Percentiles rank a stretch among this genome's conserved stretches.
Conservation (phyloP, 1,140 invertebrate genomes). For the Tetramorium parvispinum region DNA sequence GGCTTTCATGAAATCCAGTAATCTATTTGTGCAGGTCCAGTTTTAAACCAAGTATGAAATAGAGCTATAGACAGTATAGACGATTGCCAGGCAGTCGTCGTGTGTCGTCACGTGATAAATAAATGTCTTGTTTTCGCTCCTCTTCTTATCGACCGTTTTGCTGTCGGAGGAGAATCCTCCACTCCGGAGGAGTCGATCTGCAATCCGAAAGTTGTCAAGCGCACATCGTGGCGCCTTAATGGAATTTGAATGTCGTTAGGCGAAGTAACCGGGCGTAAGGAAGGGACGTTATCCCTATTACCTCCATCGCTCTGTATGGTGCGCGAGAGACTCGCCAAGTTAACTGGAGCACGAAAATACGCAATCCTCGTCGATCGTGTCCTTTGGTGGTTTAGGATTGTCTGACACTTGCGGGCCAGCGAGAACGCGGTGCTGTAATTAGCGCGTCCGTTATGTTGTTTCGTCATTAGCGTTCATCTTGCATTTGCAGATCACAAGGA, state of each 20-base stretch:
- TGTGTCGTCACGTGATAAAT: neutral
- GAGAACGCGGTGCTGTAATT: slow-evolving; percentile 1
- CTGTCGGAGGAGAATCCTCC: slow-evolving; percentile 17
- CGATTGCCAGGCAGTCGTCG: neutral
- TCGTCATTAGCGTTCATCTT: neutral
- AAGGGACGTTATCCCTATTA: slow-evolving; percentile 80
- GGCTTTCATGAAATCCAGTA: neutral
- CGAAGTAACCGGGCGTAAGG: slow-evolving; percentile 82
- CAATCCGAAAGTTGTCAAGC: slow-evolving; percentile 75
- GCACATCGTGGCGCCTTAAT: slow-evolving; percentile 80
- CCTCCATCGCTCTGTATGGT: slow-evolving; percentile 43
- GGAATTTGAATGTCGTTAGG: slow-evolving; percentile 84
- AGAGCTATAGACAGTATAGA: neutral
- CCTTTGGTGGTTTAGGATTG: neutral
- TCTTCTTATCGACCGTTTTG: slow-evolving; percentile 28
- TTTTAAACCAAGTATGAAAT: neutral
- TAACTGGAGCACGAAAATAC: slow-evolving; percentile 69
- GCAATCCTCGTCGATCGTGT: slow-evolving; percentile 10
- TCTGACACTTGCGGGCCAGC: neutral
- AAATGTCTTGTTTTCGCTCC: neutral
- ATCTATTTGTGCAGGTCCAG: neutral
- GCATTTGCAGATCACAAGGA: neutral
- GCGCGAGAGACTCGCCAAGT: slow-evolving; percentile 23
- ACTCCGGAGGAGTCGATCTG: slow-evolving; percentile 49
- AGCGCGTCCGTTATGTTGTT: neutral